phyloP scores from a whole-genome alignment of 2,113 vertebrate genomes.

The Psettodes erumei region DNA sequence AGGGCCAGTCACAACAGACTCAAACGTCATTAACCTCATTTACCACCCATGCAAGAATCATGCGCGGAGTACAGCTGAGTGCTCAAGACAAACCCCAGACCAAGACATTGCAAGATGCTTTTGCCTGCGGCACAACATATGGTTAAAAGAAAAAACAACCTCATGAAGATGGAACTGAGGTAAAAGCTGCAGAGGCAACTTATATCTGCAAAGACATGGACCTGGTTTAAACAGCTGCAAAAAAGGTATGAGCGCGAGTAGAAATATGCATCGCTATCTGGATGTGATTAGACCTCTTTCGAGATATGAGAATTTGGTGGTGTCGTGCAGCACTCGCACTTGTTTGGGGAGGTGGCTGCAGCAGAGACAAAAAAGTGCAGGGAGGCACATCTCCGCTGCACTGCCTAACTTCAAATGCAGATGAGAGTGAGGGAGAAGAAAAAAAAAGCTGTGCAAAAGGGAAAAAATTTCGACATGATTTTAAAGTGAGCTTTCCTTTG shows the following conservation, averaged over 20 bases:
- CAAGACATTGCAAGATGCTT: too few relatives aligned
- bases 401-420: conserved; percentile 27
- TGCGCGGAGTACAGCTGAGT: too few relatives aligned
- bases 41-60: too few relatives aligned
- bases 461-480: conserved; percentile 8
- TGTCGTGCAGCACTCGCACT: not conserved
- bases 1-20: too few relatives aligned
- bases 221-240: not conserved
- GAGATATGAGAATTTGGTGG: not conserved
- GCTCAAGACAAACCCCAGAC: too few relatives aligned
- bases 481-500: conserved; percentile 29
- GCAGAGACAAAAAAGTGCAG: conserved; percentile 20
- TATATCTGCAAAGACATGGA: not conserved
- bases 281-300: not conserved
- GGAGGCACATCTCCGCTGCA: not conserved
- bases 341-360: conserved; percentile 27
- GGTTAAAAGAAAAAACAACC: too few relatives aligned
- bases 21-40: too few relatives aligned
- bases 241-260: not conserved
- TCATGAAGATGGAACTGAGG: not conserved
- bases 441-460: not conserved
- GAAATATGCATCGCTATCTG: not conserved
- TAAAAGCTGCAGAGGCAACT: not conserved
- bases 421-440: not conserved
- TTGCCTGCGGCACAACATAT: too few relatives aligned